Evolutionary conservation across 2,113 vertebrate species (phyloP), one percentile per base, ranked within the genome.

Genomic region (Tretioscincus oriximinensis): DNA sequence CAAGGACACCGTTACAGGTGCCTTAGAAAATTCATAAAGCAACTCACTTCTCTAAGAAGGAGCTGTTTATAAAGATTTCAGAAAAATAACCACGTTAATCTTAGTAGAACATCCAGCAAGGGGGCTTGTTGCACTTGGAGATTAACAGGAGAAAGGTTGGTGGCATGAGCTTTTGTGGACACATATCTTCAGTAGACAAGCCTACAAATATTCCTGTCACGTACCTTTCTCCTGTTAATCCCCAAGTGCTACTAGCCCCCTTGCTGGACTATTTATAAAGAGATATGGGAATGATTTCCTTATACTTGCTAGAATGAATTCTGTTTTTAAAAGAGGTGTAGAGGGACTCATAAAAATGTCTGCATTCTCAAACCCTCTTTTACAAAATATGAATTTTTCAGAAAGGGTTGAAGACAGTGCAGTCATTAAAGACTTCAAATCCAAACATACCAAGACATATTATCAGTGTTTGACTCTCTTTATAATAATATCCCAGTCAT

Each of bases 271-370:
- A 41, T 41, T 41, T 41, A 41, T 41, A 88, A 74, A 91, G 92
- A 88, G 81, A 92, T 73, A 90, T 65, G 86, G 84, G 88, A 92
- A 94, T 88, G 73, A 88, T 85, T 77, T 88, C 85, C 75, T 29
- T n/a, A 49, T 47, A 24, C 10, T 58, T 68, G 45, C 10, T 67
- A 58, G 47, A 35, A 7, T 68, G 29, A 68, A 58, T 54, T 78
- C 45, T 6, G 22, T 10, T 67, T 69, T 68, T 89, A 88, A 64
- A 24, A 54, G 51, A 76, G 9, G 58, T 58, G 82, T 65, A 77
- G 76, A 86, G 74, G 79, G 72, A 85, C 58, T 83, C 86, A 91
- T 90, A 92, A 93, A 92, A 86, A 87, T 86, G 28, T 35, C 89
- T 73, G 78, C 86, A 78, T 67, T 90, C 70, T 86, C 82, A 85